Base-by-base conservation (phyloP, 2,113 vertebrate species). In the Eonycteris spelaea region DNA sequence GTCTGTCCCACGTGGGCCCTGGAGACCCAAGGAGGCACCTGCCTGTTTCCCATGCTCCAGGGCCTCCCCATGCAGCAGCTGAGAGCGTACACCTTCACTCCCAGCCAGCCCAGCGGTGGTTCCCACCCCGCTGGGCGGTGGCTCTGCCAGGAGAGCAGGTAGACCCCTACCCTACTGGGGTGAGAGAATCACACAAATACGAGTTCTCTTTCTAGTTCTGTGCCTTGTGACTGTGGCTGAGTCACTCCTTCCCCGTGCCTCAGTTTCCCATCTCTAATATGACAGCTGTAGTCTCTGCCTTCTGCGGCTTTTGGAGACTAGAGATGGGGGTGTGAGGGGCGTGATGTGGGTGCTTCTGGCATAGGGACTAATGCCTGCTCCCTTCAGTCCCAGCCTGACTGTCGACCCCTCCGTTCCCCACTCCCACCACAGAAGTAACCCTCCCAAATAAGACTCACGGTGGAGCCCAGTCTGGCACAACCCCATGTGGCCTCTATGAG, bases 11-110 rank as follows among this genome's bases (percentile, higher is more conserved):
- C 0, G 33, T 0, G 33, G 77, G 59, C 63, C 6, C 86, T 30
- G 48, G 70, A 78, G 45, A 35, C 61, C 79, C 19, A 18, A 8
- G 22, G 68, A 70, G 67, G 71, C 51, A 24, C 70, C 40, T 43
- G 48, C 22, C 21, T 48, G 28, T 24, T 28, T n/a, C 68, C 6
- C 0, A 0, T 4, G 43, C 43, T 86, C 53, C n/a, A 2, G 5
- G 7, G 24, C 18, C 21, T 53, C 48, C 18, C 19, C 16, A 4
- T 24, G 3, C 33, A 4, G 48, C 55, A 10, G 11, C 4, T 55
- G 43, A n/a, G 59, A 30, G 57, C 19, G 33, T 16, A 1, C 2
- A 22, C 9, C 1, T n/a, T n/a, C 67, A 10, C 16, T 13, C 38
- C 30, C 19, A 6, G 30, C 79, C 51, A 9, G 24, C 22, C 53